A percentile compares a stretch with the other conserved stretches of the same genome.
Evolutionary conservation across 2,797 vertebrate genomes (phyloP).

Genomic region (Chaenodraco wilsoni): DNA sequence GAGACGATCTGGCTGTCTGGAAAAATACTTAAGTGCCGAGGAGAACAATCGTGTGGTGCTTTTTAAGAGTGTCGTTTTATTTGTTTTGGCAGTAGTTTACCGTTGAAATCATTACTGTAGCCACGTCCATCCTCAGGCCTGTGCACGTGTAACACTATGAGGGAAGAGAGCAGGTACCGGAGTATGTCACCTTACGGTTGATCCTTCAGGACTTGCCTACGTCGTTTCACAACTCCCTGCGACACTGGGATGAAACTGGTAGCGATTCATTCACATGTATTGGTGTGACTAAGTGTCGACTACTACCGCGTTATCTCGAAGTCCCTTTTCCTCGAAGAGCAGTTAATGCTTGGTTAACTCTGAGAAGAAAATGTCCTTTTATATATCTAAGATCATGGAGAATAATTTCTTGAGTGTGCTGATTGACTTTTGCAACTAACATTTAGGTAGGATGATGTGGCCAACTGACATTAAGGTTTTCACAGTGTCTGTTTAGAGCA

Average conservation of each 20-base stretch:
- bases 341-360: background rate
- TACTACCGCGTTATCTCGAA: background rate
- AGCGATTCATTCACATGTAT: conserved; percentile 27
- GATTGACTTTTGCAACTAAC: background rate
- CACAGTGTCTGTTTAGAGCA: background rate
- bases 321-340: conserved; percentile 8
- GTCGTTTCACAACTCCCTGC: conserved; percentile 1
- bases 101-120: conserved; percentile 2
- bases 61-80: conserved; percentile 3
- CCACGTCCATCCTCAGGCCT: conserved; percentile 29
- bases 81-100: conserved; percentile 13
- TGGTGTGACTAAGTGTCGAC: no score
- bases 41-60: conserved; percentile 3
- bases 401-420: no score
- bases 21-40: background rate
- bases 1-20: background rate
- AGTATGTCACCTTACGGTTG: conserved; percentile 50
- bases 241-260: conserved; percentile 7
- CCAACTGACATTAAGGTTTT: background rate
- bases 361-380: no score
- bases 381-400: no score
- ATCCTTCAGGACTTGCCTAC: conserved; percentile 6
- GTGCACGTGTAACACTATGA: conserved; percentile 51
- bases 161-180: conserved; percentile 42
- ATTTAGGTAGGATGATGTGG: background rate